These are phyloP conservation scores for Poeciliopsis turneri DNA, from an alignment of 2,797 vertebrate genomes.

Conservation along the genomic window DNA sequence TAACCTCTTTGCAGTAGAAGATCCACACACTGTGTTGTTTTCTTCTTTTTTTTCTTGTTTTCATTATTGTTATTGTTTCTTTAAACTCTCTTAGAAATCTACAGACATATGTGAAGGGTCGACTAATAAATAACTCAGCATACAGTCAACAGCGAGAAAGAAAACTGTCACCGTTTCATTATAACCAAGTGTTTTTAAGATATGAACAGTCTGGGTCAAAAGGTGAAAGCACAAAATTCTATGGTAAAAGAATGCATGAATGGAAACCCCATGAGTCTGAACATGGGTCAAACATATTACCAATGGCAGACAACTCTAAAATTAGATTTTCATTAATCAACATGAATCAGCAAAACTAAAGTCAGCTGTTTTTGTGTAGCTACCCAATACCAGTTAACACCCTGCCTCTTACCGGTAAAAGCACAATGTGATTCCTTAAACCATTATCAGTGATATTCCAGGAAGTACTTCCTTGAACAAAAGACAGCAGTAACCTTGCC, in stretches of 20 bases:
- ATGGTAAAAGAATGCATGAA: background rate
- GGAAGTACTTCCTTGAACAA: conserved; percentile 45
- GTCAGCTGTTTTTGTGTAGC: conserved; percentile 1
- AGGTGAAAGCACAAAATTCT: background rate
- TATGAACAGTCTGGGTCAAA: background rate
- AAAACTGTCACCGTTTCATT: background rate
- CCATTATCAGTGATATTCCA: conserved; percentile 24
- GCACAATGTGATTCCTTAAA: conserved; percentile 10
- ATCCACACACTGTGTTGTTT: background rate
- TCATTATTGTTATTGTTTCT: background rate
- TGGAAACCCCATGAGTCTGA: background rate
- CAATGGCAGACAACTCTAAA: background rate
- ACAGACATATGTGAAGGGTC: background rate
- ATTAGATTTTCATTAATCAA: background rate
- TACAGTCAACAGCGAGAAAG: background rate
- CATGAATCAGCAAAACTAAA: background rate
- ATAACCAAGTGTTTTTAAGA: conserved; percentile 6
- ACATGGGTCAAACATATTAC: conserved; percentile 1
- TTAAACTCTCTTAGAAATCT: background rate
- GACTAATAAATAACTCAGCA: background rate
- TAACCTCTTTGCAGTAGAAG: background rate
- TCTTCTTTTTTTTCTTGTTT: background rate
- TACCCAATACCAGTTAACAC: background rate
- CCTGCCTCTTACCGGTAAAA: conserved; percentile 4
- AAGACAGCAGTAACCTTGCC: background rate